Base-by-base conservation (phyloP, 2,888 invertebrate species). In the Tetanocera ferruginea region DNA sequence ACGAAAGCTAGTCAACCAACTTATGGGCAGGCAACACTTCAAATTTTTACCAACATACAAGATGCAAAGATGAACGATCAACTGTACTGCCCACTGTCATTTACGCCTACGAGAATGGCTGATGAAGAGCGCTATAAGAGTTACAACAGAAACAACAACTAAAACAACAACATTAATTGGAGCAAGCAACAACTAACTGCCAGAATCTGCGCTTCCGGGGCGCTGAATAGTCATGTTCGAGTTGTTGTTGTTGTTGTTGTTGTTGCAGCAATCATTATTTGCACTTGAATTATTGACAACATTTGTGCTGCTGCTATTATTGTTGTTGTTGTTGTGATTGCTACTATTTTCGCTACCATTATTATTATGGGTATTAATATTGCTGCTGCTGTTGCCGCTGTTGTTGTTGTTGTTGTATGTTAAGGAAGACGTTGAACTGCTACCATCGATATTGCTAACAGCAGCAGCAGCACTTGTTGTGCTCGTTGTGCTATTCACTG, bases 241-340 rank as follows among this genome's bases (percentile, higher is more conserved):
- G 81, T 72, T 82, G 64, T 78, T 79, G 80, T 76, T 78, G 80
- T 79, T 81, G 80, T 78, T 80, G 73, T 76, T 80, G 76, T 51
- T 81, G 80, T 64, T 81, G 64, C 76, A 79, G 77, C 80, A 76
- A 78, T 80, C 80, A 72, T 71, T 79, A 70, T 74, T 37, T 82
- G n/a, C 74, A 77, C 66, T 73, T 81, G 84, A 83, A 79, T 82
- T 82, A 82, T 79, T 82, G 78, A 82, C 82, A 79, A 83, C 82
- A 79, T 79, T 80, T 75, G 66, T 77, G 79, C 78, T 83, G 81
- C 80, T 69, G 78, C 49, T 75, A 62, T 52, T 57, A 49, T 57
- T 73, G 71, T 73, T 62, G 52, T 60, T 71, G 34, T 66, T 28
- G 34, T 73, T 64, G 51, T 76, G 72, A 60, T 77, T 77, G 66